phyloP scores from a whole-genome alignment of 2,113 vertebrate species.

The Brachirus orientalis region DNA sequence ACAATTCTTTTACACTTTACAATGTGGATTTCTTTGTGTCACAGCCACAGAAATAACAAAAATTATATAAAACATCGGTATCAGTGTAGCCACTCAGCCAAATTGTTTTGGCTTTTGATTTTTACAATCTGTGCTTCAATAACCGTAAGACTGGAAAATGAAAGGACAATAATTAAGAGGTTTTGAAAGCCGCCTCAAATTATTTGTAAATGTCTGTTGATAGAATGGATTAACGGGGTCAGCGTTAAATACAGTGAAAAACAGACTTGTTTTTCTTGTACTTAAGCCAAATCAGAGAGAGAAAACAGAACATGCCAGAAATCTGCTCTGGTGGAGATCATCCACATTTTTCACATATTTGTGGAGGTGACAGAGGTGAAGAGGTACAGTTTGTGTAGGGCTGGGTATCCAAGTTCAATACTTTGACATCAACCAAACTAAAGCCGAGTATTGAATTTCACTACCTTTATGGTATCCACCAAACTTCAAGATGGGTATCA shows the following conservation, averaged over 20 bases:
- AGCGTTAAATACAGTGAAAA: background rate
- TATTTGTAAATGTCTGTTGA: background rate
- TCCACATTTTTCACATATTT: no score
- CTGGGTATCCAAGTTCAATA: no score
- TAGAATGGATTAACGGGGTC: no score
- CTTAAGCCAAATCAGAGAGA: slow-evolving; percentile 9
- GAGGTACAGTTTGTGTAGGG: no score
- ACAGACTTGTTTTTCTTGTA: slow-evolving; percentile 31
- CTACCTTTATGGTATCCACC: no score
- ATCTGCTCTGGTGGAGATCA: slow-evolving; percentile 18
- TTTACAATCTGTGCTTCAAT: no score
- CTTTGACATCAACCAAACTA: no score
- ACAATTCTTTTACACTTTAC: background rate
- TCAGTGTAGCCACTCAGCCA: no score
- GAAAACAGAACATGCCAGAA: slow-evolving; percentile 20
- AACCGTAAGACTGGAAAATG: background rate
- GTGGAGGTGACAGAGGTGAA: no score
- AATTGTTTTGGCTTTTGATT: background rate
- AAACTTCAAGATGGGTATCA: no score
- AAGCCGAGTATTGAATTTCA: no score
- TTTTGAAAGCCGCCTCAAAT: slow-evolving; percentile 11
- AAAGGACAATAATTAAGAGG: slow-evolving; percentile 4
- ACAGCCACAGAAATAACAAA: background rate
- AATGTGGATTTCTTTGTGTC: slow-evolving; percentile 5
- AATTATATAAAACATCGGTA: background rate